Percentiles rank a stretch among this genome's conserved stretches.
These are phyloP conservation scores for Tillus elongatus DNA, from an alignment of 2,888 invertebrate species.

Conservation along the genomic window DNA sequence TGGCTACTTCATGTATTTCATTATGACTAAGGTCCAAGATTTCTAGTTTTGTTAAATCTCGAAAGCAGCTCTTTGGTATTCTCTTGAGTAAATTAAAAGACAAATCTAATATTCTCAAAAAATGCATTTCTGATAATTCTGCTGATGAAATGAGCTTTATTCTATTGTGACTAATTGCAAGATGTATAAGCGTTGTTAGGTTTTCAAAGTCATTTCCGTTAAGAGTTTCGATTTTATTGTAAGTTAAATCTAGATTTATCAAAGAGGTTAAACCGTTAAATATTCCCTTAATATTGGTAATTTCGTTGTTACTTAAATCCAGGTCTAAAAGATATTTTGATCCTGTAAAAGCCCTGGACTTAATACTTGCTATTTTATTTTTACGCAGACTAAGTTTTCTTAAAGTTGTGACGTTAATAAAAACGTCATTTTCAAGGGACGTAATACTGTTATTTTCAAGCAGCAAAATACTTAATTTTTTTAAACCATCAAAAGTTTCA, in stretches of 20 bases:
- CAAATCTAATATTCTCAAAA: constrained; percentile 28
- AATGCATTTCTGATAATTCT: constrained; percentile 23
- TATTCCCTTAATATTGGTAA: constrained; percentile 23
- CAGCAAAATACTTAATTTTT: constrained; percentile 33
- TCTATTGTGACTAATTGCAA: constrained; percentile 31
- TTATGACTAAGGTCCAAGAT: constrained; percentile 32
- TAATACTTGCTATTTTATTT: constrained; percentile 31
- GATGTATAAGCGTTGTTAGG: constrained; percentile 25
- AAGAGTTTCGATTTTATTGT: constrained; percentile 29
- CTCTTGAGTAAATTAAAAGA: constrained; percentile 29
- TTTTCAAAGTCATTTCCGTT: constrained; percentile 29
- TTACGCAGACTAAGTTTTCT: constrained; percentile 27
- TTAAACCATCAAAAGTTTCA: constrained; percentile 36
- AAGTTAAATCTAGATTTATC: constrained; percentile 27
- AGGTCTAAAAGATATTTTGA: constrained; percentile 27
- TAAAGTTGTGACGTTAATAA: constrained; percentile 32
- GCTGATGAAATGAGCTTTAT: constrained; percentile 22
- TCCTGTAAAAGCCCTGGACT: constrained; percentile 31
- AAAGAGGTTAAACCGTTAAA: constrained; percentile 25
- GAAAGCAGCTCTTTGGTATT: constrained; percentile 27
- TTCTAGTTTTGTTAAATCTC: constrained; percentile 30
- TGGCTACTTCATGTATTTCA: constrained; percentile 25
- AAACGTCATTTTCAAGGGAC: constrained; percentile 30
- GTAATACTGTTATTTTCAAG: constrained; percentile 33
- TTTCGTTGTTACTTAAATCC: constrained; percentile 30